phyloP scores from a whole-genome alignment of 2,888 invertebrate genomes.

The Odontocerum albicorne region DNA sequence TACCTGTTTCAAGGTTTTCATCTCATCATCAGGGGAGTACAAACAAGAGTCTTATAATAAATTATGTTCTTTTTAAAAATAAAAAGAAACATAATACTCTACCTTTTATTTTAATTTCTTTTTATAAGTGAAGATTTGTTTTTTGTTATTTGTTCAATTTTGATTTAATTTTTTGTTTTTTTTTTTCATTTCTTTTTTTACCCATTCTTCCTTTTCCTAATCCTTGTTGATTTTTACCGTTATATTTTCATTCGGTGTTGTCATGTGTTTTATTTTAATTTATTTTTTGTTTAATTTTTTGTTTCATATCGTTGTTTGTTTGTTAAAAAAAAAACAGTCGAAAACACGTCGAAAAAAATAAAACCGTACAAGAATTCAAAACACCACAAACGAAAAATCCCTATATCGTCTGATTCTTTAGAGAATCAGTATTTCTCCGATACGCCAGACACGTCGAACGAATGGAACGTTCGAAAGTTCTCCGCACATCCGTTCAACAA shows the following conservation, averaged over 20 bases:
- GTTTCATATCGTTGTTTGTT: background rate
- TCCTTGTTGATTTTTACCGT: too few relatives aligned
- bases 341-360: constrained; percentile 7
- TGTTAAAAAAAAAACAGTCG: background rate
- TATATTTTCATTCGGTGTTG: constrained; percentile 10
- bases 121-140: too few relatives aligned
- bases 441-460: constrained; percentile 36
- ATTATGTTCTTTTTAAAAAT: too few relatives aligned
- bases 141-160: constrained; percentile 42
- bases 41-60: too few relatives aligned
- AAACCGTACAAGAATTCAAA: constrained; percentile 13
- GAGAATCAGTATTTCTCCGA: constrained; percentile 31
- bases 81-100: too few relatives aligned
- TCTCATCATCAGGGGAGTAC: too few relatives aligned
- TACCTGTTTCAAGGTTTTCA: too few relatives aligned
- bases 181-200: constrained; percentile 27
- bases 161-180: constrained; percentile 39
- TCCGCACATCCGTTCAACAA: constrained; percentile 9
- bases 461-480: constrained; percentile 34
- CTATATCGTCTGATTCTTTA: background rate
- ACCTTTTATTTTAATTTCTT: too few relatives aligned
- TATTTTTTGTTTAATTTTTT: background rate
- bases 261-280: constrained; percentile 7
- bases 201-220: constrained; percentile 5
- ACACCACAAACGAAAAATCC: constrained; percentile 16